Conservation (phyloP, 2,888 invertebrate genomes). For the Beris chalybata region DNA sequence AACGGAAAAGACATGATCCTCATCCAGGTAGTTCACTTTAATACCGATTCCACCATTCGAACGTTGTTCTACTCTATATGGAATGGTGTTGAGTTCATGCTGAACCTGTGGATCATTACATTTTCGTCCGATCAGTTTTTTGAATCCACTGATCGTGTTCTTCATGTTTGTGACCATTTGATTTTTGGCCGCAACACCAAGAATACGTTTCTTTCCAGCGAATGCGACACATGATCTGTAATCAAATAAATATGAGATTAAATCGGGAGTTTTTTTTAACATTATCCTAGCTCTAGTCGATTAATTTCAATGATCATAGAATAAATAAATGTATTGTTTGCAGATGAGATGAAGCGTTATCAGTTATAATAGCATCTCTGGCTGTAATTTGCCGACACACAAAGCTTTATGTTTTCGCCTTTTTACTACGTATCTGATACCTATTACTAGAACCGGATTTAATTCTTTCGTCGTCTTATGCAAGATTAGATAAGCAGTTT, state of each 20-base stretch:
- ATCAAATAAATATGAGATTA: constrained; percentile 39
- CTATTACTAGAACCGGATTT: too few species aligned
- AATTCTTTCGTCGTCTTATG: too few species aligned
- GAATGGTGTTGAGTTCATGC: constrained; percentile 75
- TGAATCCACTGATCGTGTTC: constrained; percentile 94
- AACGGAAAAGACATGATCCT: constrained; percentile 82
- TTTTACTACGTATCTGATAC: too few species aligned
- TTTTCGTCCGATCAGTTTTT: constrained; percentile 87
- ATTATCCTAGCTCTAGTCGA: neutral
- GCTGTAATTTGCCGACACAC: too few species aligned
- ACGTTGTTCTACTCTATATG: constrained; percentile 76
- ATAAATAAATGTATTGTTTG: too few species aligned
- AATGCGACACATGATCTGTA: constrained; percentile 94
- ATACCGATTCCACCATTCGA: constrained; percentile 83
- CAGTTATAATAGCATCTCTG: too few species aligned
- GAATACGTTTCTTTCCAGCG: constrained; percentile 85
- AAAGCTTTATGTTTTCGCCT: too few species aligned
- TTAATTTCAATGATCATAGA: neutral
- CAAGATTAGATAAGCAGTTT: too few species aligned
- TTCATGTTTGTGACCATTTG: constrained; percentile 96
- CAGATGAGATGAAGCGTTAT: too few species aligned
- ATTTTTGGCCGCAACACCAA: constrained; percentile 96
- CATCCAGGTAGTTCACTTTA: constrained; percentile 84
- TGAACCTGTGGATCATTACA: constrained; percentile 87
- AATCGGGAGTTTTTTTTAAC: neutral